phyloP scores from a whole-genome alignment of 2,113 vertebrate species.

The Panthera leo region DNA sequence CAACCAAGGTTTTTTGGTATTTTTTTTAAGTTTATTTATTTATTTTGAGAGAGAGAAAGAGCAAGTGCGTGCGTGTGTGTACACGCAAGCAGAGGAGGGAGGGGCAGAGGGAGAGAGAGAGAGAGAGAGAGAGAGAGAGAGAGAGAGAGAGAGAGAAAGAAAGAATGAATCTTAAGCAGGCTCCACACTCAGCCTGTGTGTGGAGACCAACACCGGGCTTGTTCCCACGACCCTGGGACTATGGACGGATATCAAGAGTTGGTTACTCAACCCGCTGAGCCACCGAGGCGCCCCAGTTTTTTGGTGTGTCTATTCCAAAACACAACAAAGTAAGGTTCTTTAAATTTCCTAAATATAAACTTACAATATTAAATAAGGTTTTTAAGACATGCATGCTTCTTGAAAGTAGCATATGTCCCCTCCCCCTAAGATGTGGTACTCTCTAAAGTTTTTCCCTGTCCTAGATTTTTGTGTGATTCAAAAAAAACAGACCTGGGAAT shows the following conservation, averaged over 20 bases:
- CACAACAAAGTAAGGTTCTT: background rate
- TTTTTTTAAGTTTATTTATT: background rate
- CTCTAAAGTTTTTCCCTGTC: background rate
- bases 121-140: no score
- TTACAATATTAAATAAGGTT: background rate
- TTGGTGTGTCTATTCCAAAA: background rate
- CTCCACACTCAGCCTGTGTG: no score
- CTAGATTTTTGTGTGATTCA: background rate
- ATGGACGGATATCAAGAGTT: no score
- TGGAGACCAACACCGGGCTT: no score
- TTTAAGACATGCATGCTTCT: background rate
- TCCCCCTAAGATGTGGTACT: background rate
- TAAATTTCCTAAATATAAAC: background rate
- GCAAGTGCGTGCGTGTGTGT: no score
- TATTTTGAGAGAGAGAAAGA: no score
- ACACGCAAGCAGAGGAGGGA: no score
- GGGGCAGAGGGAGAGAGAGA: no score
- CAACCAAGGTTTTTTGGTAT: background rate
- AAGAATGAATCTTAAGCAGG: no score
- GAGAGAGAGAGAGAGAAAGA: no score
- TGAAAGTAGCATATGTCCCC: background rate
- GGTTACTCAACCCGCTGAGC: no score
- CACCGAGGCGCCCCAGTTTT: background rate
- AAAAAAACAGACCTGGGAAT: background rate
- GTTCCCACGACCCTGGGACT: no score